Evolutionary conservation across 2,888 invertebrate genomes (phyloP), one percentile per base, ranked within the genome.

Genomic region (Drosophila melanosoma): DNA sequence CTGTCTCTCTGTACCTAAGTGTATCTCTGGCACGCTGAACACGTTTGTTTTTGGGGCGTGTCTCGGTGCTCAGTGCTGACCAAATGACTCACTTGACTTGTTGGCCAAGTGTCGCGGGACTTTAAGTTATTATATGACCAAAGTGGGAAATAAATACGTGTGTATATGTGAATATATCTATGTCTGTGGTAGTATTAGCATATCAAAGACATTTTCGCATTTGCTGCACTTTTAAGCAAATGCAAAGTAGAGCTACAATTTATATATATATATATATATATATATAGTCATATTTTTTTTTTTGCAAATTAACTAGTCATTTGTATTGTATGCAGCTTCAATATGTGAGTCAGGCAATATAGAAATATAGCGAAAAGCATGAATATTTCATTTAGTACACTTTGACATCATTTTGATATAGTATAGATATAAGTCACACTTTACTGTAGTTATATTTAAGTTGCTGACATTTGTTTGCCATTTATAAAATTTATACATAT

Each of bases 11-110:
- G 17, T 42, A 29, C 64, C 32, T 57, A 42, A 45, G 53, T 45
- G 23, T 17, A 51, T 29, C 56, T 53, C 52, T 59, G 72, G 57
- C 49, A 51, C 54, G 42, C 11, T 56, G 73, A 60, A 57, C 79
- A 69, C 69, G 80, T 70, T 82, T 74, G 74, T 11, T 68, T 42
- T 38, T 32, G 52, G 60, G 78, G 66, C 58, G 61, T 70, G 58
- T 66, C 74, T 60, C 60, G 2, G 62, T 61, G 58, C 23, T 40
- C 29, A 29, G 29, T 29, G 64, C 61, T 67, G 61, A 59, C 62
- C 62, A 66, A 60, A 69, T 81, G 81, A 81, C 36, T 81, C 81
- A 81, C 69, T 81, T 72, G 73, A 17, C 62, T 56, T 32, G 42
- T 35, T 61, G 56, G 54, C 48, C 54, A 62, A 71, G 56, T 79